phyloP scores from a whole-genome alignment of 2,797 vertebrate species.

The Chrosomus eos region DNA sequence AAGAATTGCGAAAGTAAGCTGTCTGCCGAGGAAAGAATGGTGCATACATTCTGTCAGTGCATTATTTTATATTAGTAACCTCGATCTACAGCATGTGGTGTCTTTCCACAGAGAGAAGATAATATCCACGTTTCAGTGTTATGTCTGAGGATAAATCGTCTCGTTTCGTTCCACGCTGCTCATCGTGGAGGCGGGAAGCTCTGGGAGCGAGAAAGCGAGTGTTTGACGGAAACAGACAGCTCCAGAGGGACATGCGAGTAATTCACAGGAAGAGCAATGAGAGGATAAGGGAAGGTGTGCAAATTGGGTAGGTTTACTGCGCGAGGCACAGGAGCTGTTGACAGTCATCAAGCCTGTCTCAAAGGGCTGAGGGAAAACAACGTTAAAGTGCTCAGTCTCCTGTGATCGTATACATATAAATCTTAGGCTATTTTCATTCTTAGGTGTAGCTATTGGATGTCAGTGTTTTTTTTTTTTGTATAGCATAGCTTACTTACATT shows the following conservation, averaged over 20 bases:
- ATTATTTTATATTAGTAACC: not conserved
- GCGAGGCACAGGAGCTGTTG: slow-evolving; percentile 19
- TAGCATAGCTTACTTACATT: not conserved
- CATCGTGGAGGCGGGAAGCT: slow-evolving; percentile 18
- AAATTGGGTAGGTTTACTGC: slow-evolving; percentile 52
- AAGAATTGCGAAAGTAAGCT: not conserved
- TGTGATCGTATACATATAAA: slow-evolving; percentile 8
- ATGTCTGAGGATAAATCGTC: slow-evolving; percentile 29
- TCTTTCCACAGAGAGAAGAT: not conserved
- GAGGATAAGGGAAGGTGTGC: slow-evolving; percentile 44
- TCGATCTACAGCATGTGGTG: not conserved
- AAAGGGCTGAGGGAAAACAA: slow-evolving; percentile 39
- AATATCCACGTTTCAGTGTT: not conserved
- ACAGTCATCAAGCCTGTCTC: slow-evolving; percentile 24
- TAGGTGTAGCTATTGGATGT: not conserved
- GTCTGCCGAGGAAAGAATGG: not conserved
- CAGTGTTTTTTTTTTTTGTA: not conserved
- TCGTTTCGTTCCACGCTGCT: slow-evolving; percentile 3
- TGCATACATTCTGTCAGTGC: not conserved
- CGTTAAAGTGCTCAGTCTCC: not conserved
- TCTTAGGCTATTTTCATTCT: not conserved
- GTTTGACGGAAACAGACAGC: slow-evolving; percentile 46
- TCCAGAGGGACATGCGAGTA: slow-evolving; percentile 47
- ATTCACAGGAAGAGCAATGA: slow-evolving; percentile 49
- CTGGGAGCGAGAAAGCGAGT: not conserved